Conservation (phyloP, 2,797 vertebrate genomes). For the Anas georgica region DNA sequence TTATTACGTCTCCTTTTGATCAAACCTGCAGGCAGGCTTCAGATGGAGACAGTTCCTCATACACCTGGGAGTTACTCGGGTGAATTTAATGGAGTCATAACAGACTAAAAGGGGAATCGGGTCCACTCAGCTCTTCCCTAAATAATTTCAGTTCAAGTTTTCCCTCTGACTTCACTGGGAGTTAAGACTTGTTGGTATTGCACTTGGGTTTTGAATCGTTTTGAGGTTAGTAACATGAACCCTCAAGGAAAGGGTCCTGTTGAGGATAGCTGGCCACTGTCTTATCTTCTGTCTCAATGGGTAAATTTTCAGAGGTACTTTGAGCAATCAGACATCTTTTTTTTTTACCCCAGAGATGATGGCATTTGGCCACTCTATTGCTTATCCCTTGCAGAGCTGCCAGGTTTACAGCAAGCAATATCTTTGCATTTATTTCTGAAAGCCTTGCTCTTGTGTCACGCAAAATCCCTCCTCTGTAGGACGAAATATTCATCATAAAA, state of each 20-base stretch:
- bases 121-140: background rate
- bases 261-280: background rate
- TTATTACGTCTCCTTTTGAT: background rate
- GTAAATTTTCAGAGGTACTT: background rate
- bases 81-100: background rate
- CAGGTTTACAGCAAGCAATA: background rate
- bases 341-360: background rate
- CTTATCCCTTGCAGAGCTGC: background rate
- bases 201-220: background rate
- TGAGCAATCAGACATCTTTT: background rate
- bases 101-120: background rate
- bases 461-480: background rate
- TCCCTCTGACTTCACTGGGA: background rate
- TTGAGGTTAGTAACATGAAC: background rate
- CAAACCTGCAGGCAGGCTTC: background rate
- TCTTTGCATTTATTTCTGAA: background rate
- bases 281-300: background rate
- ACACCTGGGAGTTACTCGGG: background rate
- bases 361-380: background rate
- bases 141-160: background rate
- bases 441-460: rapidly evolving
- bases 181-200: background rate
- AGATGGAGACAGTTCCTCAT: background rate
- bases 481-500: rapidly evolving
- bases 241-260: background rate